Conservation (phyloP, 2,797 vertebrate species). For the Gorsachius magnificus region DNA sequence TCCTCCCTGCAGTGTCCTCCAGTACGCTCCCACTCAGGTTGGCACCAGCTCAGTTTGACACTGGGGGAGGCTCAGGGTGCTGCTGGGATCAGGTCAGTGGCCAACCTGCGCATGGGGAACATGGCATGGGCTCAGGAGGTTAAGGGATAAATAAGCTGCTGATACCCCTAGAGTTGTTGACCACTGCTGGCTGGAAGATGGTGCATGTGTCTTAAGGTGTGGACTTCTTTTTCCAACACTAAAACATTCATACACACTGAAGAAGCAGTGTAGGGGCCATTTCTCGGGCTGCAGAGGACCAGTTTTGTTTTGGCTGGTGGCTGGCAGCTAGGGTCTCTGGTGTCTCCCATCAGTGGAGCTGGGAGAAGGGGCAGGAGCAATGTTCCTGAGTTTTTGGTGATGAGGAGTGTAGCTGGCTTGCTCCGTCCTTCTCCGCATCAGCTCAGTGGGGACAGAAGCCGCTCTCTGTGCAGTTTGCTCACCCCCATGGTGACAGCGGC, state of each 20-base stretch:
- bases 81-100: background rate
- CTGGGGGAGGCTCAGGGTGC: background rate
- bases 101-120: background rate
- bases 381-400: background rate
- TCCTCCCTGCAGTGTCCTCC: background rate
- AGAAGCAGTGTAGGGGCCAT: background rate
- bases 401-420: background rate
- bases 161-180: background rate
- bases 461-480: accelerated
- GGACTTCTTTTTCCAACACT: background rate
- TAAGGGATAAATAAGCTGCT: background rate
- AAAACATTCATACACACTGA: background rate
- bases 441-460: background rate
- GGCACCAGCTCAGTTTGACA: background rate
- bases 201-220: background rate
- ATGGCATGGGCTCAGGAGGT: background rate
- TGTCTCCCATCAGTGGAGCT: background rate
- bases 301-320: background rate
- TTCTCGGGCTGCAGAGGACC: background rate
- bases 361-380: background rate
- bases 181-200: background rate
- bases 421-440: background rate
- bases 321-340: background rate
- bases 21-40: background rate
- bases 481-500: background rate